A percentile compares a stretch with the other conserved stretches of the same genome.
These are phyloP conservation scores for Psilopogon haemacephalus DNA, from an alignment of 2,113 vertebrate genomes.

Conservation along the genomic window DNA sequence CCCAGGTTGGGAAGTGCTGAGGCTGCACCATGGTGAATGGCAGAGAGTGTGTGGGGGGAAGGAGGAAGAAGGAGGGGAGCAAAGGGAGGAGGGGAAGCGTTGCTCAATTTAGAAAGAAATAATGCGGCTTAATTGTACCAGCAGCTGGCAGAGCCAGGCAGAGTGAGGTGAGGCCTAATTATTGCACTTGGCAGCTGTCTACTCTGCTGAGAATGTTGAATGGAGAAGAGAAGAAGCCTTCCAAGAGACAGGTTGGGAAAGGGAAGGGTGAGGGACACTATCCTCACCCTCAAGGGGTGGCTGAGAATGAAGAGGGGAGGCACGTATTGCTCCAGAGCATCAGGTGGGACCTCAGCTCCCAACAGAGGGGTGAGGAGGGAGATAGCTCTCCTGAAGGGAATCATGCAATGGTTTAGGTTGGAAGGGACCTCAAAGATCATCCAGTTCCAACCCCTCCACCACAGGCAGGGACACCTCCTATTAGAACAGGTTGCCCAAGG, in stretches of 20 bases:
- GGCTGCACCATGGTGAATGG: background rate
- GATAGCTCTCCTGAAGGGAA: background rate
- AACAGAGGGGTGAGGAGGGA: background rate
- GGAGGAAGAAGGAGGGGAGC: background rate
- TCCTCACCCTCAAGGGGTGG: fast-evolving
- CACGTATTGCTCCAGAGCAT: background rate
- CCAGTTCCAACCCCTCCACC: too few relatives aligned
- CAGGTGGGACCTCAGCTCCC: background rate
- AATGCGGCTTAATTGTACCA: background rate
- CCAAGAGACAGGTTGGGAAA: background rate
- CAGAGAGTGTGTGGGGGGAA: fast-evolving
- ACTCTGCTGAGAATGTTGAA: background rate
- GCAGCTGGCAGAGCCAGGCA: constrained; percentile 8
- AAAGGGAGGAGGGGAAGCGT: background rate
- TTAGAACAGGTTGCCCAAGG: too few relatives aligned
- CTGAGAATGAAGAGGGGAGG: background rate
- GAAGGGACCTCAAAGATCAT: too few relatives aligned
- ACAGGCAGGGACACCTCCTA: too few relatives aligned
- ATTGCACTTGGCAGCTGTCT: constrained; percentile 23
- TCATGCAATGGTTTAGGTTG: too few relatives aligned
- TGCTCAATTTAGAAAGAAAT: constrained; percentile 1
- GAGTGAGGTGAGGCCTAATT: constrained; percentile 13
- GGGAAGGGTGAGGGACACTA: background rate
- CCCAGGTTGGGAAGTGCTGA: background rate
- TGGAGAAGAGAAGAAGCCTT: background rate